Evolutionary conservation across 2,797 vertebrate species (phyloP), one percentile per base, ranked within the genome.

Genomic region (Xenentodon cancila): DNA sequence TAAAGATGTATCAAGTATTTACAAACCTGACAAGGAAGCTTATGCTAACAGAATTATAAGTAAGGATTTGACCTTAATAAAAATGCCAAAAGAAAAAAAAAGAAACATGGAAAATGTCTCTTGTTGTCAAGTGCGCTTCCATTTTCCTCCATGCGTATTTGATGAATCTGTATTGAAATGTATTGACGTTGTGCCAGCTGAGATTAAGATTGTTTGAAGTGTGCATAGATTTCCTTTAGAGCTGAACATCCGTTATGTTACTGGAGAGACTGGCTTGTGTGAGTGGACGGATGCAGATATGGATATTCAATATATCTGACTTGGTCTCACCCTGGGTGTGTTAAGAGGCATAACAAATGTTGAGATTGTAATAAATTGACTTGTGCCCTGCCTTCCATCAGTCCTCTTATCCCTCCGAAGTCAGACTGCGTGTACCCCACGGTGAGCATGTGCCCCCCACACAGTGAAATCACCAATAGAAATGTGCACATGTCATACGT

Each of bases 191-290:
- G 46, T 53, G 81, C 84, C 87, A 75, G 61, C 19, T 5, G 69
- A 90, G 90, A 91, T 92, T 90, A 91, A 90, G 86, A 86, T 82
- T 83, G 80, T 92, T 90, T 91, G 87, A 92, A 89, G 85, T 88
- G 85, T 40, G 60, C 85, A 91, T 90, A 32, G 90, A 92, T 92
- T 90, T 91, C 65, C 85, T 74, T 81, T 89, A 87, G 61, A n/a
- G 59, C 61, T 37, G 73, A 67, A 56, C 80, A 85, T 88, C 79
- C 27, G 63, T 84, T 83, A 82, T 83, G 77, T 80, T 89, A 81
- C 78, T 82, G 73, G 76, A 85, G 87, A 84, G 75, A 79, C 59
- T 63, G 42, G 73, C 77, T 56, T 53, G 71, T 86, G 77, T 80
- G 57, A 78, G 82, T 75, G 80, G 81, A 80, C 60, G 66, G 76